Percentiles rank a stretch among this genome's conserved stretches.
These are phyloP conservation scores for Sebastolobus altivelis DNA, from an alignment of 2,797 vertebrate species.

Conservation along the genomic window DNA sequence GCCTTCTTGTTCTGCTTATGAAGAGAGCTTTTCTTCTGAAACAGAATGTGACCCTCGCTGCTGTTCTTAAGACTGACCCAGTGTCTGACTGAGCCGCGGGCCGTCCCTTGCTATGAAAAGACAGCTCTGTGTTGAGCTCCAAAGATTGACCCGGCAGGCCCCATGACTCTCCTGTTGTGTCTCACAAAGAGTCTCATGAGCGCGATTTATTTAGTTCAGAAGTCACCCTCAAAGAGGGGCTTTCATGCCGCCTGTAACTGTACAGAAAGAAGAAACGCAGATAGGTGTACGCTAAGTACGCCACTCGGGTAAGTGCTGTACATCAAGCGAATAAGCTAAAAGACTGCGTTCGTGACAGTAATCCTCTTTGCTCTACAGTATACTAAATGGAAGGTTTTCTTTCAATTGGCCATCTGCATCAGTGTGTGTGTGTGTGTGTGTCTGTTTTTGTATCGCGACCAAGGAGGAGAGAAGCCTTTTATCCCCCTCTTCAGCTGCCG, in stretches of 20 bases:
- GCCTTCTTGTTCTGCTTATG: slow-evolving; percentile 37
- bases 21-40: slow-evolving; percentile 62
- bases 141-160: slow-evolving; percentile 67
- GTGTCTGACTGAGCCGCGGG: slow-evolving; percentile 65
- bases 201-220: slow-evolving; percentile 73
- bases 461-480: slow-evolving; percentile 73
- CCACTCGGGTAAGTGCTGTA: slow-evolving; percentile 45
- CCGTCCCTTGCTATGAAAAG: slow-evolving; percentile 75
- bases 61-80: slow-evolving; percentile 64
- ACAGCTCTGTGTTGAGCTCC: slow-evolving; percentile 69
- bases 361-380: slow-evolving; percentile 63
- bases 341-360: slow-evolving; percentile 64
- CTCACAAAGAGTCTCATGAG: slow-evolving; percentile 72
- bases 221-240: slow-evolving; percentile 60
- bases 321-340: slow-evolving; percentile 48
- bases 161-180: slow-evolving; percentile 74
- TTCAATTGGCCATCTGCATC: slow-evolving; percentile 75
- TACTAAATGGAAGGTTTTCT: slow-evolving; percentile 66
- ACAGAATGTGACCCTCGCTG: slow-evolving; percentile 67
- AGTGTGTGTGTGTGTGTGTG: slow-evolving; percentile 29
- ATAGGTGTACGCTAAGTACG: slow-evolving; percentile 38
- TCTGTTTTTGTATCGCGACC: slow-evolving; percentile 63
- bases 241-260: slow-evolving; percentile 45
- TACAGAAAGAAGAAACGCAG: slow-evolving; percentile 7
- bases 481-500: slow-evolving; percentile 77